These are phyloP conservation scores for Centropus unirufus DNA, from an alignment of 2,113 vertebrate species.

Conservation along the genomic window DNA sequence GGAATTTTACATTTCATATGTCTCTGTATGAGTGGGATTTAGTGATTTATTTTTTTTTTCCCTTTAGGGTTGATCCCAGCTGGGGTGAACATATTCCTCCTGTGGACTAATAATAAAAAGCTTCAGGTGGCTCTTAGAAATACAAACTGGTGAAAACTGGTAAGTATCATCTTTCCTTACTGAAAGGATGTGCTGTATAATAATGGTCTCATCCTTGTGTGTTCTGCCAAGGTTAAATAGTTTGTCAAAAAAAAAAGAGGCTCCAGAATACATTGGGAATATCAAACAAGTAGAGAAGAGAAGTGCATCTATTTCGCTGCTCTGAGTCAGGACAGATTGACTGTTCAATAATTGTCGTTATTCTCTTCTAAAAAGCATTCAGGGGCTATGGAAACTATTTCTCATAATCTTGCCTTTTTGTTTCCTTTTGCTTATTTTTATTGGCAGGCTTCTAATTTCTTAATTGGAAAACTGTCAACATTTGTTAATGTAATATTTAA, in stretches of 20 bases:
- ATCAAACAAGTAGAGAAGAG: background rate
- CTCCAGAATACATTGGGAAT: background rate
- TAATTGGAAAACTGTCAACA: slow-evolving; percentile 46
- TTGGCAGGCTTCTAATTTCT: slow-evolving; percentile 61
- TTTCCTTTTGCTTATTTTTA: slow-evolving; percentile 40
- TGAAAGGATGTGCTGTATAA: background rate
- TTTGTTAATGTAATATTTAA: slow-evolving; percentile 54
- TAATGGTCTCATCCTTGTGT: background rate
- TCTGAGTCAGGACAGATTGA: background rate
- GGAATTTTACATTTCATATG: too few relatives aligned
- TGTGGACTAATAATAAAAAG: too few relatives aligned
- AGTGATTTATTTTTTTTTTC: too few relatives aligned
- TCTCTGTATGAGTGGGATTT: too few relatives aligned
- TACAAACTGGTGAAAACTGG: background rate
- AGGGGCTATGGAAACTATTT: slow-evolving; percentile 22
- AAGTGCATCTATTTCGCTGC: background rate
- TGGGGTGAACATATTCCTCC: too few relatives aligned
- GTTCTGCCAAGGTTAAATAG: slow-evolving; percentile 13
- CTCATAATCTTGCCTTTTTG: slow-evolving; percentile 9
- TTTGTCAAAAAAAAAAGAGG: background rate
- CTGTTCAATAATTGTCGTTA: slow-evolving; percentile 6
- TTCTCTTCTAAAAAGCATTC: slow-evolving; percentile 12
- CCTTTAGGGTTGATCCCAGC: too few relatives aligned
- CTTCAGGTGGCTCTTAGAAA: background rate
- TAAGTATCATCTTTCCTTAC: background rate